phyloP scores from a whole-genome alignment of 35 echinoderm and acorn worm species.

The Ophioderma brevispina region DNA sequence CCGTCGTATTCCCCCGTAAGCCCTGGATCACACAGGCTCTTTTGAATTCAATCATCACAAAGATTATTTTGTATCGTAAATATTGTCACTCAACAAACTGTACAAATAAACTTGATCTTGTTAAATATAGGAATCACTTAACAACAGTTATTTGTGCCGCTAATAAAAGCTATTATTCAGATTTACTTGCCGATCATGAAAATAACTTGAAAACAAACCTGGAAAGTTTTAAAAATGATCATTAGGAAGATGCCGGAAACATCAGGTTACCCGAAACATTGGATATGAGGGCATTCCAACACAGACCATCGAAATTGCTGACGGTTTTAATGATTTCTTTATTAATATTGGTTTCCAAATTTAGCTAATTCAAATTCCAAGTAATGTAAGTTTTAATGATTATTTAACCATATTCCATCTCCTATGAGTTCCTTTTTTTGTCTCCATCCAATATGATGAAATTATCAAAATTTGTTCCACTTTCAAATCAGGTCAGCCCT shows the following conservation, averaged over 20 bases:
- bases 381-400: background rate
- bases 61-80: background rate
- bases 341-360: conserved; percentile 34
- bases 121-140: background rate
- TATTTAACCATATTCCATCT: background rate
- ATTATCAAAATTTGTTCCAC: conserved; percentile 14
- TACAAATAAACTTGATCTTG: background rate
- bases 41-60: background rate
- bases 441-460: conserved; percentile 21
- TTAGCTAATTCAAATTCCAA: conserved; percentile 34
- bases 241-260: background rate
- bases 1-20: background rate
- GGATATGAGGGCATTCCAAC: background rate
- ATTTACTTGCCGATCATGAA: background rate
- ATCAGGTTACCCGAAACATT: background rate
- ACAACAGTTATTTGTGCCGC: background rate
- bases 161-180: conserved; percentile 6
- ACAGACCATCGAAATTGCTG: conserved; percentile 2
- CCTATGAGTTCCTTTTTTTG: conserved; percentile 18
- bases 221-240: conserved; percentile 6
- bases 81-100: background rate
- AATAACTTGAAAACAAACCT: background rate
- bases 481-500: background rate
- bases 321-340: conserved; percentile 64
- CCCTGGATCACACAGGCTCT: background rate